Evolutionary conservation across 2,113 vertebrate genomes (phyloP).

Genomic region (Tiliqua scincoides): DNA sequence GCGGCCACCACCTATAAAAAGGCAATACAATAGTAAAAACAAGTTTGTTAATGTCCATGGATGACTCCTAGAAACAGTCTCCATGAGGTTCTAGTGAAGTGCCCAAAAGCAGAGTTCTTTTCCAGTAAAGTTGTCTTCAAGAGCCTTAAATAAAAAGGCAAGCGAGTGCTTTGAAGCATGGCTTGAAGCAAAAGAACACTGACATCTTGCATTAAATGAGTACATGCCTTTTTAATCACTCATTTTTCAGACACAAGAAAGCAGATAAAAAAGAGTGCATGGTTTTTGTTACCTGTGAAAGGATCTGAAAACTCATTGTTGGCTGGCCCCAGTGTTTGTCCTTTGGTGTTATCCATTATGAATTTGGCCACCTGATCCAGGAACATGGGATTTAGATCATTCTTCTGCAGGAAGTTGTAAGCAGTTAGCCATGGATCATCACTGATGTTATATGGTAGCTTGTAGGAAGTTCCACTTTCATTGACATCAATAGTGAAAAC

Average conservation of each 20-base stretch:
- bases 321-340: conserved; percentile 81
- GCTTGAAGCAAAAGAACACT: background rate
- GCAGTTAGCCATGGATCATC: conserved; percentile 97
- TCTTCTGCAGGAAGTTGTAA: conserved; percentile 95
- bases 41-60: background rate
- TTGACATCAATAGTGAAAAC: conserved; percentile 97
- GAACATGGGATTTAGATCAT: conserved; percentile 95
- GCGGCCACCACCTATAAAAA: conserved; percentile 85
- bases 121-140: background rate
- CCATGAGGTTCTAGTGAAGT: background rate
- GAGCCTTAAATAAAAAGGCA: background rate
- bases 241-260: background rate
- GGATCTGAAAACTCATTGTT: conserved; percentile 84
- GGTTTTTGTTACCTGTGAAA: conserved; percentile 86
- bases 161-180: background rate
- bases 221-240: background rate
- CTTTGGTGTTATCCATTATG: conserved; percentile 96
- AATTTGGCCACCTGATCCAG: conserved; percentile 98
- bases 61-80: background rate
- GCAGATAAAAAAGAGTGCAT: background rate
- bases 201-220: background rate
- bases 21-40: conserved; percentile 4
- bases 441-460: conserved; percentile 90
- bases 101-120: background rate
- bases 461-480: conserved; percentile 92